A percentile compares a stretch with the other conserved stretches of the same genome.
These are phyloP conservation scores for Holothuria scabra DNA, from an alignment of 53 echinoderm and acorn worm species.

Conservation along the genomic window DNA sequence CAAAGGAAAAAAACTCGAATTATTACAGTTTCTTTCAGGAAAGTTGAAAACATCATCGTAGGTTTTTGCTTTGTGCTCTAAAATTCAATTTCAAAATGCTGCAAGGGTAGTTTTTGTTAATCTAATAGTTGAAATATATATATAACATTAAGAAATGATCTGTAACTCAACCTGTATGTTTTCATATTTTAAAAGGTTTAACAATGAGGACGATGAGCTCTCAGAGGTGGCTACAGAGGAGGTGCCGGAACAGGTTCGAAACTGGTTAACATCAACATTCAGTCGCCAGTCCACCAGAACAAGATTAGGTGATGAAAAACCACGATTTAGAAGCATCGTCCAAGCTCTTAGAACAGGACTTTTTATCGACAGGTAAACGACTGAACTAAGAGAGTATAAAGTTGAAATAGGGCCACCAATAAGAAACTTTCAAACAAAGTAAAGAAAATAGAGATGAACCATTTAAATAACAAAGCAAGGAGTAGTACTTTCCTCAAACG, in stretches of 20 bases:
- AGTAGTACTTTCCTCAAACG: too few species aligned
- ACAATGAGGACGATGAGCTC: constrained; percentile 93
- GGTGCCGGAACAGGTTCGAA: constrained; percentile 94
- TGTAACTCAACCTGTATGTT: too few species aligned
- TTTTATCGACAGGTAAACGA: constrained; percentile 87
- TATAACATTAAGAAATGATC: too few species aligned
- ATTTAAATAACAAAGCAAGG: too few species aligned
- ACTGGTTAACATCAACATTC: constrained; percentile 99
- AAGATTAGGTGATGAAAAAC: constrained; percentile 91
- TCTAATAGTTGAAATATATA: too few species aligned
- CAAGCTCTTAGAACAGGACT: constrained; percentile 96
- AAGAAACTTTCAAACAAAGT: not conserved
- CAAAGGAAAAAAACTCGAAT: too few species aligned
- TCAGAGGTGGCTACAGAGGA: constrained; percentile 97
- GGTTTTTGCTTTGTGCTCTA: too few species aligned
- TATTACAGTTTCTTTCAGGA: too few species aligned
- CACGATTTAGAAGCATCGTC: constrained; percentile 95
- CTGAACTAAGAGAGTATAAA: not conserved
- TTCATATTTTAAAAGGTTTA: constrained; percentile 56
- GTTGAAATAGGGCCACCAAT: not conserved
- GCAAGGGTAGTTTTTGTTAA: too few species aligned
- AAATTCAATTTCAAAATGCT: too few species aligned
- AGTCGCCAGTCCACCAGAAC: constrained; percentile 90
- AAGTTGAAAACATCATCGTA: too few species aligned
- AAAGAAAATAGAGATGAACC: too few species aligned